Conservation (phyloP, 2,797 vertebrate species). For the Arnoldichthys spilopterus region DNA sequence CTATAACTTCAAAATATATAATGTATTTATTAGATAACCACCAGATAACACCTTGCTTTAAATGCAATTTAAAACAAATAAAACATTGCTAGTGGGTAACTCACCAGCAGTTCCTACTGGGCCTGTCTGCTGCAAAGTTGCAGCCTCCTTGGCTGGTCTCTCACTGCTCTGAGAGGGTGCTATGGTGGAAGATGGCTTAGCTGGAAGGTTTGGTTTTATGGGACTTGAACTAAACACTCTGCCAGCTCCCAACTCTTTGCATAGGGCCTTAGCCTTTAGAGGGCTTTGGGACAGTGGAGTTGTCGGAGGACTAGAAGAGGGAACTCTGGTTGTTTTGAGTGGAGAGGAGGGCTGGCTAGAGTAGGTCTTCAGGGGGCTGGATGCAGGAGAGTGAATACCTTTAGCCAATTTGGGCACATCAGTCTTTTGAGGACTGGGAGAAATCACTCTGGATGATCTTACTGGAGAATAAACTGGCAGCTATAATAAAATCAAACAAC, state of each 20-base stretch:
- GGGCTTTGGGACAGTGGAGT: constrained; percentile 64
- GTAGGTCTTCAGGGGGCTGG: constrained; percentile 59
- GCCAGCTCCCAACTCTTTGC: constrained; percentile 43
- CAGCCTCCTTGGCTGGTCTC: constrained; percentile 68
- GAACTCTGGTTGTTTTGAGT: constrained; percentile 35
- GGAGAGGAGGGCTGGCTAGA: constrained; percentile 44
- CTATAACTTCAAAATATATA: neutral
- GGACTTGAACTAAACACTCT: constrained; percentile 57
- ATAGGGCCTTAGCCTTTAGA: constrained; percentile 67
- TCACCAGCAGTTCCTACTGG: constrained; percentile 79
- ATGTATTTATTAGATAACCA: too few species aligned
- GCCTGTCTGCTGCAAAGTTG: constrained; percentile 74
- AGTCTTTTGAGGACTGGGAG: constrained; percentile 64
- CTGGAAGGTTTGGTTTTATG: constrained; percentile 64
- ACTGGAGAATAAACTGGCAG: constrained; percentile 63
- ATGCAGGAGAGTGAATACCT: constrained; percentile 27
- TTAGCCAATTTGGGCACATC: constrained; percentile 50
- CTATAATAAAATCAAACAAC: constrained; percentile 50
- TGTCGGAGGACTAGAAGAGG: constrained; percentile 31
- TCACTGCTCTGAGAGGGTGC: constrained; percentile 65
- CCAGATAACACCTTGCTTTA: too few species aligned
- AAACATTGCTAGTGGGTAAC: constrained; percentile 18
- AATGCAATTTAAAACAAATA: too few species aligned
- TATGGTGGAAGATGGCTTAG: constrained; percentile 63
- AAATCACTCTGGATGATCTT: constrained; percentile 61